Percentiles rank a stretch among this genome's conserved stretches.
These are phyloP conservation scores for Myotis vivesi DNA, from an alignment of 2,797 vertebrate genomes.

Conservation along the genomic window DNA sequence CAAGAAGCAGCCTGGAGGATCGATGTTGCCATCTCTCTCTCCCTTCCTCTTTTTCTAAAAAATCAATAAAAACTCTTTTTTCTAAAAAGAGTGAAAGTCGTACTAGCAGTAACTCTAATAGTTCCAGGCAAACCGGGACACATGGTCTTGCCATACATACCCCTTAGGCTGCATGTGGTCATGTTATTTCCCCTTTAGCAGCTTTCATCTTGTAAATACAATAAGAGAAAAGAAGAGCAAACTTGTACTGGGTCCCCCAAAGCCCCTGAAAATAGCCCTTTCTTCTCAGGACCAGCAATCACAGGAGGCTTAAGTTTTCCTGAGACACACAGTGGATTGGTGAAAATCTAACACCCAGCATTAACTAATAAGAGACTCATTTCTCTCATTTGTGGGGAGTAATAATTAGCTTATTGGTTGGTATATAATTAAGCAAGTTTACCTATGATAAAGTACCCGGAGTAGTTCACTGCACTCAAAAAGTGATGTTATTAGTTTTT, in stretches of 20 bases:
- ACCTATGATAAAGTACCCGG: not conserved
- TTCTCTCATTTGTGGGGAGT: not conserved
- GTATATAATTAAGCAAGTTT: not conserved
- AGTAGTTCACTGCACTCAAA: not conserved
- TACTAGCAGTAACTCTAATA: not conserved
- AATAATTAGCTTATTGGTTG: not conserved
- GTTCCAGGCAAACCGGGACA: not conserved
- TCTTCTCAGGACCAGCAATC: not conserved
- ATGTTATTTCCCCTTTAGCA: not conserved
- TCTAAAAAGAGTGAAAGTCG: not conserved
- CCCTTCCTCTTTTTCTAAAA: too few species aligned
- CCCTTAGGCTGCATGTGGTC: not conserved
- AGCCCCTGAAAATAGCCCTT: not conserved
- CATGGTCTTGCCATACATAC: fast-evolving
- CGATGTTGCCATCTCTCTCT: too few species aligned
- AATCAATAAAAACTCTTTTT: too few species aligned
- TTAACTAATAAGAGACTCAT: not conserved
- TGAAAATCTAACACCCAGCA: not conserved
- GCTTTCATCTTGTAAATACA: not conserved
- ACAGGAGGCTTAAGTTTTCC: not conserved
- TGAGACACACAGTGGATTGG: not conserved
- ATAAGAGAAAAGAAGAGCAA: not conserved
- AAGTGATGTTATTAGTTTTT: not conserved
- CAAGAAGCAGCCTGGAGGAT: too few species aligned
- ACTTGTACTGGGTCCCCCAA: not conserved